Percentiles rank a stretch among this genome's conserved stretches.
Evolutionary conservation across 2,113 vertebrate genomes (phyloP).

Genomic region (Sapayoa aenigma): DNA sequence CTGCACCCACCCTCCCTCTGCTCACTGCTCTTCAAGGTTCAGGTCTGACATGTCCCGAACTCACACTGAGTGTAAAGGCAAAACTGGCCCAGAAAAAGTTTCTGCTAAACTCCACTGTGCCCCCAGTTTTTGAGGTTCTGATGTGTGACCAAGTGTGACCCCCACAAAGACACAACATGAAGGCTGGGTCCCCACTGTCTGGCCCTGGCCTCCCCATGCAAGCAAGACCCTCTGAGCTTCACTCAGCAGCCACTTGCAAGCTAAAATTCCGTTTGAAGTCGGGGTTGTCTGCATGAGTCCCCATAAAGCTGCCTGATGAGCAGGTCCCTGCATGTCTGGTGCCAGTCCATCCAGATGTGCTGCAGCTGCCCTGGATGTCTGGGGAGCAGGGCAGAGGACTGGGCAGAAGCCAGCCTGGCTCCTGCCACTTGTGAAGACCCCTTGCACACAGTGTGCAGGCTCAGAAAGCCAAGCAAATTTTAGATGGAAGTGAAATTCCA

Average conservation of each 20-base stretch:
- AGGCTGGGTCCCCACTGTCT: background rate
- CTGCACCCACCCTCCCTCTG: background rate
- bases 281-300: background rate
- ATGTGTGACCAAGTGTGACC: background rate
- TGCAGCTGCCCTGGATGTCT: background rate
- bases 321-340: background rate
- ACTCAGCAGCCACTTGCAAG: background rate
- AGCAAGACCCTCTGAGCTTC: background rate
- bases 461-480: background rate
- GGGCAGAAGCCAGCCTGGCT: background rate
- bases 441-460: fast-evolving
- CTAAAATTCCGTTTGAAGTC: background rate
- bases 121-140: background rate
- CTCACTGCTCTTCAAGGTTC: background rate
- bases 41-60: background rate
- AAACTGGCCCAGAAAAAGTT: background rate
- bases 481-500: background rate
- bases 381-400: background rate
- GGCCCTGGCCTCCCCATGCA: background rate
- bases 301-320: background rate
- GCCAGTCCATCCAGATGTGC: background rate
- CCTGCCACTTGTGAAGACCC: background rate
- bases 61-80: background rate
- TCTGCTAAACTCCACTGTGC: background rate
- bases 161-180: fast-evolving